These are phyloP conservation scores for Mythimna ferrago DNA, from an alignment of 2,888 invertebrate species.

Conservation along the genomic window DNA sequence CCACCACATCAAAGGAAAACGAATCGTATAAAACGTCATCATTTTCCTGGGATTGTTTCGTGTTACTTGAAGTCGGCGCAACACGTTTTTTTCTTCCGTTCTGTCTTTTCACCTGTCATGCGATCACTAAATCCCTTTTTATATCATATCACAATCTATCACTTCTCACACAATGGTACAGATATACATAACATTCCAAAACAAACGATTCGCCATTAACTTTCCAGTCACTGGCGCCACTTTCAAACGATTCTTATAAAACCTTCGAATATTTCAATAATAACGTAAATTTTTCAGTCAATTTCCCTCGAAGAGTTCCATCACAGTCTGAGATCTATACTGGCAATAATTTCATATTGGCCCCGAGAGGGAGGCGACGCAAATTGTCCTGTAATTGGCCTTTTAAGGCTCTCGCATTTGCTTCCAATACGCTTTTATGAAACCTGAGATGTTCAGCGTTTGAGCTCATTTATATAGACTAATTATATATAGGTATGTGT, in stretches of 20 bases:
- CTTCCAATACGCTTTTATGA: conserved; percentile 81
- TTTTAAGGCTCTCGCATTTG: conserved; percentile 84
- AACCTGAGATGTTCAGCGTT: conserved; percentile 70
- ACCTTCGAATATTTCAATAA: conserved; percentile 32
- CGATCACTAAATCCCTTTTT: no score
- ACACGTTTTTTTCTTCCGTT: no score
- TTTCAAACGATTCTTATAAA: background rate
- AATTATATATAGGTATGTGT: conserved; percentile 25
- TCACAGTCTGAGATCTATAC: conserved; percentile 75
- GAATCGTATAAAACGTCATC: no score
- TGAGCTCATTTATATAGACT: conserved; percentile 30
- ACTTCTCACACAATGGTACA: no score
- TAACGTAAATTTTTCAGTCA: conserved; percentile 67
- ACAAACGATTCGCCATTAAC: no score
- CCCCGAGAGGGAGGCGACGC: conserved; percentile 73
- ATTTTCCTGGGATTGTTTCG: no score
- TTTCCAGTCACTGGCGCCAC: no score
- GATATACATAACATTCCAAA: no score
- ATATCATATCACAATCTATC: no score
- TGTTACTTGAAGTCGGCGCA: no score
- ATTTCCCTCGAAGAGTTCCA: conserved; percentile 69
- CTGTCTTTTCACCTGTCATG: no score
- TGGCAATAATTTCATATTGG: conserved; percentile 84
- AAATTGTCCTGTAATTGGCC: conserved; percentile 89
- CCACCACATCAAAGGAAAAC: no score